A percentile compares a stretch with the other conserved stretches of the same genome.
Conservation (phyloP, 2,113 vertebrate species). For the Lophochroa leadbeateri region DNA sequence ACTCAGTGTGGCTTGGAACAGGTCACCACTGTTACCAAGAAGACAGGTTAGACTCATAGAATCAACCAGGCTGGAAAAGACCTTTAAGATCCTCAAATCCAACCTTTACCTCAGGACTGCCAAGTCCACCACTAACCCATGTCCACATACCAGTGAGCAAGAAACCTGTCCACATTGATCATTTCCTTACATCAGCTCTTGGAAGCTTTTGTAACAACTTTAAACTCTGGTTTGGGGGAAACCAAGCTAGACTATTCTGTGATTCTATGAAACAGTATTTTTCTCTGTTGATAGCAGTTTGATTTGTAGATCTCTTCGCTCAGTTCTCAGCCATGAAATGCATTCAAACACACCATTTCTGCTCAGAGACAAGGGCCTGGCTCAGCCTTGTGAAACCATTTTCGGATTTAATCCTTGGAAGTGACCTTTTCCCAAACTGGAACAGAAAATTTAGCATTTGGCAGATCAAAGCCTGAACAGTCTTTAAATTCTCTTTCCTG, state of each 20-base stretch:
- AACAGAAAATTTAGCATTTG: background rate
- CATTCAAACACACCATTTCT: background rate
- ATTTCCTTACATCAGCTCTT: background rate
- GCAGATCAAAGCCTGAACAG: background rate
- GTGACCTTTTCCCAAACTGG: background rate
- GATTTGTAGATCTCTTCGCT: background rate
- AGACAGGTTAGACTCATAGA: background rate
- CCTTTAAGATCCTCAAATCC: background rate
- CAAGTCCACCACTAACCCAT: background rate
- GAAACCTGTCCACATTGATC: fast-evolving
- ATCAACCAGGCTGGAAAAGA: background rate
- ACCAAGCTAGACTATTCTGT: background rate
- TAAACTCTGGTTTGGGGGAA: background rate
- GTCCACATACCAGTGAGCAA: background rate
- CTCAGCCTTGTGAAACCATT: background rate
- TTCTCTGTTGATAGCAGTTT: background rate
- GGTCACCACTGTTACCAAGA: background rate
- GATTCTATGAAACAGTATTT: background rate
- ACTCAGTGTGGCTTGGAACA: background rate
- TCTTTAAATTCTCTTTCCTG: background rate
- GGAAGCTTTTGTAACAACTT: background rate
- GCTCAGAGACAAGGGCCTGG: background rate
- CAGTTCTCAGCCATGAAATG: background rate
- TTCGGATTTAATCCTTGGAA: background rate
- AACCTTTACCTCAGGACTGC: background rate